Conservation (phyloP, 1,140 invertebrate species). For the Drosophila simulans region DNA sequence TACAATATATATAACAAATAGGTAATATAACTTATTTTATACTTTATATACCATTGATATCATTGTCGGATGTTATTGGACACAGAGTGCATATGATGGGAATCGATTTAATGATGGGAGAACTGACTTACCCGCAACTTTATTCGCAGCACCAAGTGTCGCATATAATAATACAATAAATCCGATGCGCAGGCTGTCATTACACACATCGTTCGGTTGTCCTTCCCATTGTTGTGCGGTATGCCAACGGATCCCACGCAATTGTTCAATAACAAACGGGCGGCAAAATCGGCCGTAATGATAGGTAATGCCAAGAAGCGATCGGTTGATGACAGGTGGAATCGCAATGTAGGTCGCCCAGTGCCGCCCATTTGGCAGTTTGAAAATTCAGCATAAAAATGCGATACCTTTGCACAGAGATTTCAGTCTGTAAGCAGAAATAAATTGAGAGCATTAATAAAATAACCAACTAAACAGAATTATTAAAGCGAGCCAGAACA, state of each 20-base stretch:
- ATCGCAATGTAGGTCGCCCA: constrained; percentile 56
- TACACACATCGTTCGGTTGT: constrained; percentile 4
- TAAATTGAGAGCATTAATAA: constrained; percentile 47
- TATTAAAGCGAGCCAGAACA: constrained; percentile 24
- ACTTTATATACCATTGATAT: no score
- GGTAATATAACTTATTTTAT: no score
- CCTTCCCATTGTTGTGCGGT: constrained; percentile 1
- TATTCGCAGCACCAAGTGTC: constrained; percentile 5
- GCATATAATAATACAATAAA: constrained; percentile 21
- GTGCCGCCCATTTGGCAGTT: constrained; percentile 63
- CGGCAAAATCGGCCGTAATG: constrained; percentile 3
- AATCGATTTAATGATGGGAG: not conserved
- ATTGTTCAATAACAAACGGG: constrained; percentile 6
- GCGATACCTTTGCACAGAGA: constrained; percentile 68
- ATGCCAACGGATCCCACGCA: constrained; percentile 6
- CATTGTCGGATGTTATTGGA: no score
- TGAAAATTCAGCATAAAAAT: constrained; percentile 79
- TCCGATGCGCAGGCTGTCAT: constrained; percentile 20
- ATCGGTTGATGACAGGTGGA: constrained; percentile 17
- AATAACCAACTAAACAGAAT: constrained; percentile 44
- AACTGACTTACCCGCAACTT: not conserved
- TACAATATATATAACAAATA: no score
- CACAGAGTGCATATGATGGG: not conserved
- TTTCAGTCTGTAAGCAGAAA: constrained; percentile 80
- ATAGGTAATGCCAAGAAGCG: constrained; percentile 2